Evolutionary conservation across 2,888 invertebrate species (phyloP).

Genomic region (Myopa testacea): DNA sequence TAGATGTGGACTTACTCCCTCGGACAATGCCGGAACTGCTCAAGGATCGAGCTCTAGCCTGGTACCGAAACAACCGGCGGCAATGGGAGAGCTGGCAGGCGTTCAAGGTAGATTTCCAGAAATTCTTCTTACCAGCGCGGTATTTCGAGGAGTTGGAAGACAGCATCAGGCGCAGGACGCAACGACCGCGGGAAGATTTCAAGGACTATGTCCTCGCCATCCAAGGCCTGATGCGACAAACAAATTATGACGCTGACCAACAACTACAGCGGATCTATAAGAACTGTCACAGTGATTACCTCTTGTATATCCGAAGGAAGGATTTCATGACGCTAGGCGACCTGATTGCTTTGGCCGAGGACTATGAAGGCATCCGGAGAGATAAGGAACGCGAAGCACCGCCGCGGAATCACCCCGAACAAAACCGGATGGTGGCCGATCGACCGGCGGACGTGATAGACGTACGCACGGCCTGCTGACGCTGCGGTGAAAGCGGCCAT

Average conservation of each 20-base stretch:
- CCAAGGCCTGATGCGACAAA: conserved; percentile 1
- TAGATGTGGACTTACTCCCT: not conserved
- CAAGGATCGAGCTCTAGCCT: not conserved
- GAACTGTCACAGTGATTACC: conserved; percentile 9
- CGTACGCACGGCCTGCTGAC: not conserved
- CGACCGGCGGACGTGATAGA: not conserved
- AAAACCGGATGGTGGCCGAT: not conserved
- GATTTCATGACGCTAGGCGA: conserved; percentile 22
- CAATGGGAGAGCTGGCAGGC: conserved; percentile 12
- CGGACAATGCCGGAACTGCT: conserved; percentile 22
- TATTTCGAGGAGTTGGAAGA: conserved; percentile 30
- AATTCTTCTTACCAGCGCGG: conserved; percentile 19
- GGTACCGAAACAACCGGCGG: conserved; percentile 23
- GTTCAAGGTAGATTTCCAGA: conserved; percentile 12
- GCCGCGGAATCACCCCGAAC: not conserved
- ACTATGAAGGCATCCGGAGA: not conserved
- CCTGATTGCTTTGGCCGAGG: conserved; percentile 3
- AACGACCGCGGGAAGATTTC: conserved; percentile 2
- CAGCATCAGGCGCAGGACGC: not conserved
- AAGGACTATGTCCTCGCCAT: conserved; percentile 15
- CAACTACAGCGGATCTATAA: conserved; percentile 11
- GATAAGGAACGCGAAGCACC: not conserved
- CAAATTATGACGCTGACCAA: not conserved
- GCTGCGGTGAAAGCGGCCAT: not conserved
- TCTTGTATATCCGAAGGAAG: not conserved